Conservation (phyloP, 92 coral and sea anemone genomes). For the Bergia puertoricense region DNA sequence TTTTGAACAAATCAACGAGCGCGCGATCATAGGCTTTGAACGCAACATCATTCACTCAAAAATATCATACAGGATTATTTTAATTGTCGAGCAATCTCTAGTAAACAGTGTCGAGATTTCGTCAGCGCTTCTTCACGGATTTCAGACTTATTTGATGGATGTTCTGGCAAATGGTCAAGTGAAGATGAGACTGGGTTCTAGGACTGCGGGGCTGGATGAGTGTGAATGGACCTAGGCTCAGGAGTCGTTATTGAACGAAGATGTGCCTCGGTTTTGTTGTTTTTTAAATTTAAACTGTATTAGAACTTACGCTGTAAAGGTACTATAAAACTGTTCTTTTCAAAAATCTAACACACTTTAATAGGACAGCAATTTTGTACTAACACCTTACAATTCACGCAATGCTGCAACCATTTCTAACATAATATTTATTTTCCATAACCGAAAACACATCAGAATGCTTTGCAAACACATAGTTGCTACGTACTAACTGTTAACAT, state of each 20-base stretch:
- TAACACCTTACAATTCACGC: background rate
- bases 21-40: background rate
- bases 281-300: background rate
- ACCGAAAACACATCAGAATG: background rate
- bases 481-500: no score
- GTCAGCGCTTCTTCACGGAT: background rate
- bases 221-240: background rate
- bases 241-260: no score
- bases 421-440: background rate
- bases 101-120: background rate
- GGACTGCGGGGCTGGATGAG: background rate
- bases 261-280: background rate
- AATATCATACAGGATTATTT: background rate
- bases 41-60: background rate
- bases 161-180: background rate
- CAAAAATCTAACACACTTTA: background rate
- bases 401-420: background rate
- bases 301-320: background rate
- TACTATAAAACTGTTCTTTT: background rate
- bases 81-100: no score
- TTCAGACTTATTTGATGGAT: background rate
- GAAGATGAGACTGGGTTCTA: background rate
- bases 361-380: background rate
- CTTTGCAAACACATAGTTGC: background rate
- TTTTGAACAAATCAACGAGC: background rate